Evolutionary conservation across 1,140 invertebrate genomes (phyloP), one percentile per base, ranked within the genome.

Genomic region (Medauroidea extradentata): DNA sequence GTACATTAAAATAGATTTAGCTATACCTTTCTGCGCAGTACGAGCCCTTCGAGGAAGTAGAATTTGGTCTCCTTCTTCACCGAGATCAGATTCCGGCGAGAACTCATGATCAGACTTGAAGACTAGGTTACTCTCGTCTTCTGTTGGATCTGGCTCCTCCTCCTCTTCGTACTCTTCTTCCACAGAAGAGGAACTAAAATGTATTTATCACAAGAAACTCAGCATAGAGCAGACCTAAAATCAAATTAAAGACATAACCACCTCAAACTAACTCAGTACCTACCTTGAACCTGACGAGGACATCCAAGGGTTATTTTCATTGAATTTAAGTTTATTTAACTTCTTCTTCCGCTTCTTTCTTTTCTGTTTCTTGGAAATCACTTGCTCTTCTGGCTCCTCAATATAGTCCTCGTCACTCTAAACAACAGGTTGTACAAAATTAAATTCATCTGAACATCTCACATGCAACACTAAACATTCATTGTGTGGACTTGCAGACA

Each of bases 61-160:
- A 18, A 77, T 78, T 21, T 76, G 76, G 9, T 80, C 78, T 24
- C 80, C 82, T 53, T 82, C 83, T 29, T 78, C 79, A 62, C 87
- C 86, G 16, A 85, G 68, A 59, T 85, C 83, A 0, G 82, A 83
- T 66, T 88, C 86, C 0, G 91, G 91, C 0, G 91, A 94, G 73
- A 95, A 95, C 73, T 94, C 93, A 67, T 95, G 93, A 74, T 94
- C 93, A 0, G 91, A 93, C 73, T 89, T 88, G 27, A 88, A 86
- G 0, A 72, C 59, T 1, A 85, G 68, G n/a, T 79, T 81, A 49
- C 83, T 79, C 51, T 83, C 82, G 2, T 76, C 76, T 24, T 78
- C 77, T 43, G 74, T 64, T 23, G 73, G 59, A n/a, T 71, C 59
- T 44, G 70, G 66, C 21, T 78, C 72, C 50, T 79, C 84, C 57